Conservation (phyloP, 2,888 invertebrate genomes). For the Oscheius sp. region DNA sequence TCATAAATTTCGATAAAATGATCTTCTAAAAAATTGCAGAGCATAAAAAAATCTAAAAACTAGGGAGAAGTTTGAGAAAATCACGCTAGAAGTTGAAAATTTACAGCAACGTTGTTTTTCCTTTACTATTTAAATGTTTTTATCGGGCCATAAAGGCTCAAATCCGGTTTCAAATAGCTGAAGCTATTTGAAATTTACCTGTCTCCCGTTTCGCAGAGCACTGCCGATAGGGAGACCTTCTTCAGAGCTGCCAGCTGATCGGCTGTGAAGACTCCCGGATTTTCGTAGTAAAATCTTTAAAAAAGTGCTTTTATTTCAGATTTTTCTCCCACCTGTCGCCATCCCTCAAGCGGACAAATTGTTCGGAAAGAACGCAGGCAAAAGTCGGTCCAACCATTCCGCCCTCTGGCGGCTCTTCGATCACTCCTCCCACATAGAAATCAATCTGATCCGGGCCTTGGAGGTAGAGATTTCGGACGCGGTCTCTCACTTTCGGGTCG, state of each 20-base stretch:
- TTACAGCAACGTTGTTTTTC: neutral
- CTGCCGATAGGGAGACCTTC: conserved; percentile 44
- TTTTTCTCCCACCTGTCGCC: conserved; percentile 72
- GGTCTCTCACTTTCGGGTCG: conserved; percentile 57
- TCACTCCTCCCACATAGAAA: conserved; percentile 73
- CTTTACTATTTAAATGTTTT: neutral
- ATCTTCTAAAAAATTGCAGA: neutral
- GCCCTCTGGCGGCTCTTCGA: conserved; percentile 72
- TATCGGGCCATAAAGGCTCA: no score
- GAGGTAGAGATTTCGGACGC: conserved; percentile 56
- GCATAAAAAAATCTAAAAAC: no score
- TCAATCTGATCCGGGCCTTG: conserved; percentile 69
- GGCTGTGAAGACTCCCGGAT: conserved; percentile 56
- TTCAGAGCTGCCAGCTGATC: conserved; percentile 51
- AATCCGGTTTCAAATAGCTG: neutral
- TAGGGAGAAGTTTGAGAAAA: no score
- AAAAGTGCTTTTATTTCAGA: neutral
- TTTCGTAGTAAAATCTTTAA: conserved; percentile 60
- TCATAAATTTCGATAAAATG: neutral
- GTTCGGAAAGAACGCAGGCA: conserved; percentile 73
- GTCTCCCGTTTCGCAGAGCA: conserved; percentile 53
- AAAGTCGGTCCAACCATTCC: conserved; percentile 73
- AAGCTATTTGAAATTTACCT: conserved; percentile 32
- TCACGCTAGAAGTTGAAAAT: neutral
- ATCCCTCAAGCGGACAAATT: conserved; percentile 72